A percentile compares a stretch with the other conserved stretches of the same genome.
Conservation (phyloP, 2,113 vertebrate genomes). For the Marmota flaviventris region DNA sequence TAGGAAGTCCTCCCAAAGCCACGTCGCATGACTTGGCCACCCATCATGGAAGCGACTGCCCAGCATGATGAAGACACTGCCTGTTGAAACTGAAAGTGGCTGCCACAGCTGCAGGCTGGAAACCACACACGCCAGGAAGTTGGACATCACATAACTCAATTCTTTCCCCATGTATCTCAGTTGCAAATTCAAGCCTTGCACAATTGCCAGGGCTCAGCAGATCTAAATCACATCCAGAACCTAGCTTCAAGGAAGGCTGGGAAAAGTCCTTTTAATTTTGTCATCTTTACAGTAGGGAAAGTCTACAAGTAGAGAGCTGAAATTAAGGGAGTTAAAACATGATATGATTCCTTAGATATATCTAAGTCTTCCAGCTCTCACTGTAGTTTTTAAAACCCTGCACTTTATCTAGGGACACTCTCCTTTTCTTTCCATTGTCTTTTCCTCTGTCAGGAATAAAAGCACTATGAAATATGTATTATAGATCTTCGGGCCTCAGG, state of each 20-base stretch:
- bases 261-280: neutral
- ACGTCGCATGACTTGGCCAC: neutral
- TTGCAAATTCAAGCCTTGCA: neutral
- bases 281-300: neutral
- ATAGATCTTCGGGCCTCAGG: neutral
- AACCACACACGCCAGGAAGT: neutral
- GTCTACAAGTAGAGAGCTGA: neutral
- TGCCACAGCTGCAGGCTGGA: neutral
- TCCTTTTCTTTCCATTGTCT: neutral
- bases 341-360: too few relatives aligned
- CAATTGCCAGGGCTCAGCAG: neutral
- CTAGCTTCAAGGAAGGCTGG: neutral
- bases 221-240: neutral
- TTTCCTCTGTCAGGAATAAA: neutral
- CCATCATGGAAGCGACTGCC: neutral
- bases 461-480: neutral
- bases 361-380: neutral
- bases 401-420: neutral
- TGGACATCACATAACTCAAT: neutral
- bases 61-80: neutral
- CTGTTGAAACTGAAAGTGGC: neutral
- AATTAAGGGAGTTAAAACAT: neutral
- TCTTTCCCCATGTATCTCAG: neutral
- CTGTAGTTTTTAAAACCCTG: neutral
- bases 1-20: neutral